Evolutionary conservation across 2,113 vertebrate species (phyloP).

Genomic region (Agapornis roseicollis): DNA sequence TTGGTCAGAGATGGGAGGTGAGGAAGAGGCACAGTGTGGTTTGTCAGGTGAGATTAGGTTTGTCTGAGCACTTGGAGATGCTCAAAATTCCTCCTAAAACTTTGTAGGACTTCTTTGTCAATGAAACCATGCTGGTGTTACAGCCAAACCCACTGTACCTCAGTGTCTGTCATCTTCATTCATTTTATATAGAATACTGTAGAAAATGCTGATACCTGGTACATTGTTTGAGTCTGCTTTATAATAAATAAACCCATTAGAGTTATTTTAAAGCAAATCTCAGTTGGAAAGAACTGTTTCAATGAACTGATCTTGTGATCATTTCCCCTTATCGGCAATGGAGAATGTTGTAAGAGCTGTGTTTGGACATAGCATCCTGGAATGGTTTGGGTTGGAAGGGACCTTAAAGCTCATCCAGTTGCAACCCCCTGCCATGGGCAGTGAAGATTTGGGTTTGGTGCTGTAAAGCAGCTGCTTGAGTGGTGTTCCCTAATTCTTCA

Average conservation of each 20-base stretch:
- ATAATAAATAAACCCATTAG: background rate
- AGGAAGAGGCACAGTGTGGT: background rate
- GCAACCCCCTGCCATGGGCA: background rate
- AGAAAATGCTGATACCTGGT: background rate
- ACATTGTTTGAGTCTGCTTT: background rate
- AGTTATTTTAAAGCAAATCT: background rate
- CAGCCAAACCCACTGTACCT: background rate
- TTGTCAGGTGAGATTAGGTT: background rate
- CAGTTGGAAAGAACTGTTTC: background rate
- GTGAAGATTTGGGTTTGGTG: background rate
- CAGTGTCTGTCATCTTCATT: background rate
- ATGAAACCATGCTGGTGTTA: background rate
- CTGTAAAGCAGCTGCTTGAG: background rate
- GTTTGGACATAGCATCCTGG: background rate
- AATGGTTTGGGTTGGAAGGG: background rate
- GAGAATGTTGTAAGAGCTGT: background rate
- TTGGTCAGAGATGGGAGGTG: background rate
- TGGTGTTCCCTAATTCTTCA: background rate
- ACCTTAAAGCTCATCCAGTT: background rate
- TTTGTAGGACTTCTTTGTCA: background rate
- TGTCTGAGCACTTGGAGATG: background rate
- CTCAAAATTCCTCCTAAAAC: background rate
- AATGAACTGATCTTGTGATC: background rate
- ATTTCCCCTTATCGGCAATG: background rate
- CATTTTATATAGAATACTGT: background rate